Conservation (phyloP, 1,140 invertebrate species). For the Drosophila burlai region DNA sequence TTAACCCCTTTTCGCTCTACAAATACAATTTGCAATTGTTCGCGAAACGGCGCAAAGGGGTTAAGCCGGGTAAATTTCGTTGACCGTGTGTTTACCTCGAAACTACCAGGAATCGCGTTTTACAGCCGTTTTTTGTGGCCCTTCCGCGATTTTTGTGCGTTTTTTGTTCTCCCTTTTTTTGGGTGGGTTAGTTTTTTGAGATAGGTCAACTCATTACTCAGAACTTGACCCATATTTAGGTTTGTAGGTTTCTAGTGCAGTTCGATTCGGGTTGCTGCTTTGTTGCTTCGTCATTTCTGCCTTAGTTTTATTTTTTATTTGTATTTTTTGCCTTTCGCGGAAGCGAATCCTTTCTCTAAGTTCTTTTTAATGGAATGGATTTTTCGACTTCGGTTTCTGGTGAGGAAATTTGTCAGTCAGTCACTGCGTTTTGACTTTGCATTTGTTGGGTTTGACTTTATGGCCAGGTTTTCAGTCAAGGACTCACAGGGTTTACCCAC, state of each 20-base stretch:
- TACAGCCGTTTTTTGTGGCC: slow-evolving; percentile 30
- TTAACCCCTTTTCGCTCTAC: slow-evolving; percentile 74
- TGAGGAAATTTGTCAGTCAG: slow-evolving; percentile 24
- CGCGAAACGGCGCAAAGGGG: slow-evolving; percentile 53
- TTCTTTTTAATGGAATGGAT: slow-evolving; percentile 52
- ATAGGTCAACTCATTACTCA: slow-evolving; percentile 42
- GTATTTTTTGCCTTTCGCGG: slow-evolving; percentile 28
- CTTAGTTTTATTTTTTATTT: slow-evolving; percentile 23
- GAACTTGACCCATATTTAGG: slow-evolving; percentile 72
- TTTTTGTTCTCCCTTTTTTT: slow-evolving; percentile 9
- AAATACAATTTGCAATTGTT: slow-evolving; percentile 73
- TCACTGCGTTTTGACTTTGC: slow-evolving; percentile 74
- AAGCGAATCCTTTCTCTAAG: slow-evolving; percentile 37
- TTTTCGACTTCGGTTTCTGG: slow-evolving; percentile 6
- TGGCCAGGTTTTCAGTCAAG: slow-evolving; percentile 54
- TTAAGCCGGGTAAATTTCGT: slow-evolving; percentile 44
- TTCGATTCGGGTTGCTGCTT: slow-evolving; percentile 10
- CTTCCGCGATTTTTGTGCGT: slow-evolving; percentile 36
- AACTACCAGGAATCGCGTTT: slow-evolving; percentile 72
- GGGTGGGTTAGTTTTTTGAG: slow-evolving; percentile 38
- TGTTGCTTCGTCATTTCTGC: slow-evolving; percentile 3
- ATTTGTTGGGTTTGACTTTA: slow-evolving; percentile 78
- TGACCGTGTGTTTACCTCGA: slow-evolving; percentile 26
- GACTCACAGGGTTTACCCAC: slow-evolving; percentile 1
- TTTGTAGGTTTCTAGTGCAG: slow-evolving; percentile 80